phyloP scores from a whole-genome alignment of 2,888 invertebrate genomes.

The Drosophila nigricruria region DNA sequence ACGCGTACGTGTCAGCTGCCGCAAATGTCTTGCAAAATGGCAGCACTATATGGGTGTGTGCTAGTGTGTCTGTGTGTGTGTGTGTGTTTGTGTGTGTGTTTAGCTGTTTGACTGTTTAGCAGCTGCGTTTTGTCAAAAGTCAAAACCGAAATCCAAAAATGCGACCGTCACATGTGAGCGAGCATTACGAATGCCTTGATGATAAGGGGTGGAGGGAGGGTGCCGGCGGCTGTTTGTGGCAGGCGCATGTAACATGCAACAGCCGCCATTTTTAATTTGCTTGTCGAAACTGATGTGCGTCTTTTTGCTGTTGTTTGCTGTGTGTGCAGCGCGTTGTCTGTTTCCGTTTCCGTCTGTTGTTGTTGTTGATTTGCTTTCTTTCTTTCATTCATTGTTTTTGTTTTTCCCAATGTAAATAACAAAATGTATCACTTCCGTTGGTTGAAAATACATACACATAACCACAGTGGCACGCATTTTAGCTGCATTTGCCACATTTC shows the following conservation, averaged over 20 bases:
- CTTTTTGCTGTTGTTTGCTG: slow-evolving; percentile 27
- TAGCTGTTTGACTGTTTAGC: slow-evolving; percentile 57
- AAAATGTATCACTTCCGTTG: slow-evolving; percentile 65
- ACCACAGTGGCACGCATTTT: slow-evolving; percentile 34
- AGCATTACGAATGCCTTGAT: not conserved
- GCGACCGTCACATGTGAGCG: slow-evolving; percentile 28
- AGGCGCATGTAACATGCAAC: slow-evolving; percentile 61
- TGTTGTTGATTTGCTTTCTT: slow-evolving; percentile 25
- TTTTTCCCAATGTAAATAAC: slow-evolving; percentile 51
- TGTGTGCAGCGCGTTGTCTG: slow-evolving; percentile 45
- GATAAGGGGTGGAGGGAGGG: not conserved
- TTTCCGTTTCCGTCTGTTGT: slow-evolving; percentile 68
- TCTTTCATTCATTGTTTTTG: slow-evolving; percentile 2
- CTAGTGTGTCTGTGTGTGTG: slow-evolving; percentile 2
- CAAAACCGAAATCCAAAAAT: slow-evolving; percentile 59
- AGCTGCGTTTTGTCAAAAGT: slow-evolving; percentile 69
- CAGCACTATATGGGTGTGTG: slow-evolving; percentile 25
- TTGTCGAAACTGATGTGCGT: slow-evolving; percentile 56
- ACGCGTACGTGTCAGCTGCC: slow-evolving; percentile 68
- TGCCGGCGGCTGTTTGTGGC: slow-evolving; percentile 7
- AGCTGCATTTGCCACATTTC: slow-evolving; percentile 37
- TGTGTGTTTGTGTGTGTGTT: slow-evolving; percentile 4
- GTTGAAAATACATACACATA: slow-evolving; percentile 14
- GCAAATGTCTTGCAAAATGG: slow-evolving; percentile 72
- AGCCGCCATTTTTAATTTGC: slow-evolving; percentile 76